Percentiles rank a stretch among this genome's conserved stretches.
Evolutionary conservation across 2,888 invertebrate genomes (phyloP).

Genomic region (Hemistola chrysoprasaria): DNA sequence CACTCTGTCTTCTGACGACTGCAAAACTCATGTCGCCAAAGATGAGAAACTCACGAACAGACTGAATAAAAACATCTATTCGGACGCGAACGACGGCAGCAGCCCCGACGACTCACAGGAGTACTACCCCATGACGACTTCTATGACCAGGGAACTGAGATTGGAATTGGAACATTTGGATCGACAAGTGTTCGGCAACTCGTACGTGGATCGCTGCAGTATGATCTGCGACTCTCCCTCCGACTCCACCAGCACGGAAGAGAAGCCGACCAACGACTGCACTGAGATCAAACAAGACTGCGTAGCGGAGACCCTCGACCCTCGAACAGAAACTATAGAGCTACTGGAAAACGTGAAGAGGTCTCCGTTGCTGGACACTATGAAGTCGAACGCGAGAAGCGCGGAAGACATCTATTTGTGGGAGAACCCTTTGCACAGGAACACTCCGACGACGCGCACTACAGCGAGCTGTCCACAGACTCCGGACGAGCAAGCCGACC

Average conservation of each 20-base stretch:
- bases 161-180: constrained; percentile 92
- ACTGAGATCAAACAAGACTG: constrained; percentile 48
- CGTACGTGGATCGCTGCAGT: constrained; percentile 64
- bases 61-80: constrained; percentile 49
- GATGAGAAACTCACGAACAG: constrained; percentile 47
- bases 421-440: constrained; percentile 89
- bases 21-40: constrained; percentile 47
- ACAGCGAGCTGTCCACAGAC: constrained; percentile 81
- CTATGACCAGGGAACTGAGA: constrained; percentile 91
- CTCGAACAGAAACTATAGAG: constrained; percentile 44
- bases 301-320: constrained; percentile 42
- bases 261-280: constrained; percentile 52
- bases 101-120: constrained; percentile 92
- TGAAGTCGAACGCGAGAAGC: constrained; percentile 70
- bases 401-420: constrained; percentile 88
- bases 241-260: constrained; percentile 69
- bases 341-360: constrained; percentile 53
- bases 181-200: constrained; percentile 89
- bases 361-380: constrained; percentile 61
- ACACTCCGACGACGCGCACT: constrained; percentile 69
- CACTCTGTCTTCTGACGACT: constrained; percentile 57
- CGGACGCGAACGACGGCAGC: constrained; percentile 79
- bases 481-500: constrained; percentile 87
- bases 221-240: constrained; percentile 69
- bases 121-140: constrained; percentile 93